A percentile compares a stretch with the other conserved stretches of the same genome.
phyloP scores from a whole-genome alignment of 2,113 vertebrate species.

The Charadrius vociferus region DNA sequence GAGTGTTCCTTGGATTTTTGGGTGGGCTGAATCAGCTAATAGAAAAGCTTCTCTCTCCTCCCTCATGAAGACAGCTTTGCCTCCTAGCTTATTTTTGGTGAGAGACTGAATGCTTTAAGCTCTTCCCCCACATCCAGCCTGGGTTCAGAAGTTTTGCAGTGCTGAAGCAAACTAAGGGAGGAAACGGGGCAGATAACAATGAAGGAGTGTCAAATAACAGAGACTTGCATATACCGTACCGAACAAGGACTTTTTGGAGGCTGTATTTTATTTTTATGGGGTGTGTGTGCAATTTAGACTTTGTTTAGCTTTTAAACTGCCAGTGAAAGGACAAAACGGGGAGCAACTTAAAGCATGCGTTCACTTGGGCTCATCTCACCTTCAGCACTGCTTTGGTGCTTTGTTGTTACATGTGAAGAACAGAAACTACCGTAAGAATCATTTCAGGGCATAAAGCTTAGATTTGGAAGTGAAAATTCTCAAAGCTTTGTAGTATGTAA shows the following conservation, averaged over 20 bases:
- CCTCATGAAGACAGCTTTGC: background rate
- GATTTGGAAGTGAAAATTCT: background rate
- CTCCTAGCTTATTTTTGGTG: background rate
- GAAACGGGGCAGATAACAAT: background rate
- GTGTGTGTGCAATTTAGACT: background rate
- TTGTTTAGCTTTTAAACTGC: background rate
- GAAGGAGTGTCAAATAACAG: background rate
- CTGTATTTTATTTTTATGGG: background rate
- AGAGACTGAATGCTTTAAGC: background rate
- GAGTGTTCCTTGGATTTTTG: background rate
- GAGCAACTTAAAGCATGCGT: background rate
- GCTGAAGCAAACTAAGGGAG: background rate
- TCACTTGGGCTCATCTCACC: background rate
- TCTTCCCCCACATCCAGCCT: background rate
- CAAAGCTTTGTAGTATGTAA: background rate
- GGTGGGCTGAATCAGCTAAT: background rate
- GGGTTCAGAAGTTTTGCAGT: background rate
- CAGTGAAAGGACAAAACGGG: background rate
- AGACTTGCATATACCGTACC: fast-evolving
- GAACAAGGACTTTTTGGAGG: background rate
- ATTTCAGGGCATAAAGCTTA: background rate
- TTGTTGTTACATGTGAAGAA: background rate
- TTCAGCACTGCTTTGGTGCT: background rate
- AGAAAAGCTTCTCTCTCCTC: background rate
- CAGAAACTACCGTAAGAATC: background rate